Percentiles rank a stretch among this genome's conserved stretches.
phyloP scores from a whole-genome alignment of 2,888 invertebrate species.

The Folsomia manolachei region DNA sequence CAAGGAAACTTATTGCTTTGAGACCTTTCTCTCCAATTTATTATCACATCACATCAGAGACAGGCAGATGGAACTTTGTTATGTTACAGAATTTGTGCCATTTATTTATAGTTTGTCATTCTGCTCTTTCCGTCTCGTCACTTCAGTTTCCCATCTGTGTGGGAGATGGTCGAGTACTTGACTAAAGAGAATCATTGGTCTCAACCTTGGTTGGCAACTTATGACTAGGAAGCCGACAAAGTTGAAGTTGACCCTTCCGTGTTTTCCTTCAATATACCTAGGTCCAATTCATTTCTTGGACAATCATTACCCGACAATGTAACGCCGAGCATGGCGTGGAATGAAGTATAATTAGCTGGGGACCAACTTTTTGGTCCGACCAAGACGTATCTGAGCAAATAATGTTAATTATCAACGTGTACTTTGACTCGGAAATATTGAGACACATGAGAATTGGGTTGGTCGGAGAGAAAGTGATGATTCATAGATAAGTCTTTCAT shows the following conservation, averaged over 20 bases:
- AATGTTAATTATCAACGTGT: too few relatives aligned
- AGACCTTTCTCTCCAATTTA: constrained; percentile 29
- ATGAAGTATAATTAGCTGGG: too few relatives aligned
- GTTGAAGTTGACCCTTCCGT: constrained; percentile 12
- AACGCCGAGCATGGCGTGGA: too few relatives aligned
- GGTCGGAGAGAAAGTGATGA: too few relatives aligned
- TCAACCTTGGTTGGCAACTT: too few relatives aligned
- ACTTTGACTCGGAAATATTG: too few relatives aligned
- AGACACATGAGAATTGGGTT: too few relatives aligned
- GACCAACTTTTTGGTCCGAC: too few relatives aligned
- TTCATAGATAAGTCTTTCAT: too few relatives aligned
- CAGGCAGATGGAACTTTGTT: not conserved
- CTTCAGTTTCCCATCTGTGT: not conserved
- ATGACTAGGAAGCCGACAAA: not conserved
- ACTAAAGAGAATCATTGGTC: not conserved
- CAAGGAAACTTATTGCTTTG: constrained; percentile 33
- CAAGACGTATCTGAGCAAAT: too few relatives aligned
- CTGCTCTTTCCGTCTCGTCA: not conserved
- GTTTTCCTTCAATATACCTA: not conserved
- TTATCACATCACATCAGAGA: constrained; percentile 16
- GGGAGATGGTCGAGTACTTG: not conserved
- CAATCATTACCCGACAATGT: too few relatives aligned
- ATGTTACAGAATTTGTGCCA: not conserved
- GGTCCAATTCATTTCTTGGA: not conserved
- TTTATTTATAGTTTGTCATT: too few relatives aligned